Evolutionary conservation across 2,888 invertebrate species (phyloP), one percentile per base, ranked within the genome.

Genomic region (Polyommatus icarus): DNA sequence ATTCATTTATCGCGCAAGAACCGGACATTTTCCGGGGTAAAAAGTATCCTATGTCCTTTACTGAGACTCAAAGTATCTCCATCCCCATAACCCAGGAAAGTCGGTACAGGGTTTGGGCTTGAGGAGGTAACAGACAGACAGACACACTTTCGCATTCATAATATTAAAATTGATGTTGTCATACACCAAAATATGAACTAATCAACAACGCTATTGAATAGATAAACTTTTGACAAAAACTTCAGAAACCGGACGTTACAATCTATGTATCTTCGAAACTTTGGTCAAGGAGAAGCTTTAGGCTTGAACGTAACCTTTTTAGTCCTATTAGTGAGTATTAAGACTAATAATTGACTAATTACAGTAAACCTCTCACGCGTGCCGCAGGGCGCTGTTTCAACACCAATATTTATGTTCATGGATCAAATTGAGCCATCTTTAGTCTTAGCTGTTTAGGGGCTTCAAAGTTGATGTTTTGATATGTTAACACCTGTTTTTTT

Each of bases 291-390:
- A 59, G 59, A 59, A 8, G 29, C 32, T 67, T 67, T 20, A 15
- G 29, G 24, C 10, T 24, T 32, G 12, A 32, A 32, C 67, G 29
- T 67, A 67, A 72, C 72, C 72, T 40, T 72, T 72, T 72, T 72
- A 72, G 72, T 40, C 40, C 72, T 40, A 72, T 72, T 72, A 72
- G 72, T 72, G n/a, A 20, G 72, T 72, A 72, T 40, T 40, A 72
- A 40, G 72, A 40, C 72, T 72, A 72, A 72, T 72, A 40, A 72
- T 20, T 20, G 72, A 36, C 72, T 72, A 72, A 72, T 72, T 72
- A 72, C 20, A n/a, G 7, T 20, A 72, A 72, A 18, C n/a, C 36
- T 67, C 61, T 67, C 67, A 67, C 67, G 32, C 1, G 15, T 72
- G 72, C 72, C 72, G 36, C 72, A n/a, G 72, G 72, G 40, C 18